Evolutionary conservation across 2,888 invertebrate species (phyloP), one percentile per base, ranked within the genome.

Genomic region (Tanypteryx hageni): DNA sequence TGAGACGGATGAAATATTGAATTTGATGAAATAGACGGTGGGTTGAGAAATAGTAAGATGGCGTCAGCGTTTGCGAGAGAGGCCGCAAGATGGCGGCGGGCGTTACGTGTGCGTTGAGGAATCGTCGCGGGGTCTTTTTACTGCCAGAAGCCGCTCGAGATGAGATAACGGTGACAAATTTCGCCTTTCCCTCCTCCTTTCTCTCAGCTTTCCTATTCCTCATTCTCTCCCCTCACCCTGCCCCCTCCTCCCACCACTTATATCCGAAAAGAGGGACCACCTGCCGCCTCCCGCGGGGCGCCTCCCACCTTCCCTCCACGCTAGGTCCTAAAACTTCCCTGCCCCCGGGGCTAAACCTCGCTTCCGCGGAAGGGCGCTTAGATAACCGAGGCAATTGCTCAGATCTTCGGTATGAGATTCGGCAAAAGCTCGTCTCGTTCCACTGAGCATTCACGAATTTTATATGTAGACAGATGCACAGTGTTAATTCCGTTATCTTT

Each of bases 121-220:
- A 76, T 76, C 76, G 76, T 76, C 76, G 22, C 76, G 76, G 76
- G 11, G 76, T 27, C 76, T 76, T 76, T 76, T 22, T 27, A 76
- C 76, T 76, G 76, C 76, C 76, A 27, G 76, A 76, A 76, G 76
- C 76, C 76, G 76, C 76, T 27, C 22, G 22, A 76, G 76, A 76
- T 76, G 76, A 76, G 76, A 76, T 76, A 76, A 76, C 76, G 76
- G 76, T 76, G 76, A 76, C 76, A 76, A 76, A 76, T 76, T 76
- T 76, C 76, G 76, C 76, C 76, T 22, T 27, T 22, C 76, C 4
- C 76, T 76, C 76, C 76, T 27, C 76, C 22, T 68, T n/a, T 22
- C 22, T 18, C n/a, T 68, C 22, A n/a, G 68, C 68, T 68, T 18
- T 68, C 7, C 68, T 68, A 68, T 68, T 22, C 68, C 68, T 68